These are phyloP conservation scores for Ceratosolen fusciceps DNA, from an alignment of 1,140 invertebrate species.

Conservation along the genomic window DNA sequence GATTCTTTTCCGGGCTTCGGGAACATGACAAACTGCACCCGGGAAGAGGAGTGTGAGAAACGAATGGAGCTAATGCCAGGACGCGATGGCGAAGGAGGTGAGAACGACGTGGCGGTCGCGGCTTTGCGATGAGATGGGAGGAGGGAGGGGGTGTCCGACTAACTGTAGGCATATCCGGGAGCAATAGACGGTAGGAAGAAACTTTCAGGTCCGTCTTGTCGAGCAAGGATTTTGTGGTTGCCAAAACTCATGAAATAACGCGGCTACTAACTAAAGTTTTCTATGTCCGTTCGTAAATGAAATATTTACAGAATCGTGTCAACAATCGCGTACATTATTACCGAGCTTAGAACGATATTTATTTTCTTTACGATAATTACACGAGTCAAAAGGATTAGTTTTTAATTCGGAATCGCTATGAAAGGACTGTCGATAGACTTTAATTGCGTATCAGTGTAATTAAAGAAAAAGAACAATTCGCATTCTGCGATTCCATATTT, in stretches of 20 bases:
- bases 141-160: too few species aligned
- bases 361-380: too few species aligned
- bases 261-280: slow-evolving; percentile 19
- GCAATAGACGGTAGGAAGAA: slow-evolving; percentile 15
- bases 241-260: slow-evolving; percentile 46
- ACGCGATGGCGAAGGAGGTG: neutral
- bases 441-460: too few species aligned
- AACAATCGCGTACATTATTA: too few species aligned
- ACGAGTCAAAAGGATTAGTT: too few species aligned
- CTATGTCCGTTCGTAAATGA: neutral
- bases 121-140: too few species aligned
- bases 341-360: too few species aligned
- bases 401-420: too few species aligned
- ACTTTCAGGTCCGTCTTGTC: slow-evolving; percentile 59
- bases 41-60: slow-evolving; percentile 8
- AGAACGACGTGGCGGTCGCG: too few species aligned
- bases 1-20: neutral
- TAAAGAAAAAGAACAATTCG: too few species aligned
- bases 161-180: neutral
- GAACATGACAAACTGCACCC: slow-evolving; percentile 36
- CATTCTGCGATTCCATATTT: too few species aligned
- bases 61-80: neutral
- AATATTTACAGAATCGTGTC: neutral
- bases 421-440: too few species aligned
- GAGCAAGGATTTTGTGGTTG: slow-evolving; percentile 60